Percentiles rank a stretch among this genome's conserved stretches.
These are phyloP conservation scores for Porites lobata DNA, from an alignment of 92 coral and sea anemone genomes.

Conservation along the genomic window DNA sequence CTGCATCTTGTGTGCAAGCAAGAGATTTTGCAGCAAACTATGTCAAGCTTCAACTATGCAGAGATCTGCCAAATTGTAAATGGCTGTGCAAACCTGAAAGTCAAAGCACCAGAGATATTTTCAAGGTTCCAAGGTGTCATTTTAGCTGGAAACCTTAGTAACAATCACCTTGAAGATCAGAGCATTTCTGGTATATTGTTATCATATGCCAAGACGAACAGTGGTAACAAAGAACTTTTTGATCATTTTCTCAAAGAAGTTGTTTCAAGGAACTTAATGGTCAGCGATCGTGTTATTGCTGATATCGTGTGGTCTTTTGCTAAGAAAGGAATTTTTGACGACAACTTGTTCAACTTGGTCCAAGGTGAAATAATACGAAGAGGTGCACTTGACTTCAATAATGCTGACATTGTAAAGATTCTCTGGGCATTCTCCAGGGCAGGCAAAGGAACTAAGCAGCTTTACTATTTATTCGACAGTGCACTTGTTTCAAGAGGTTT, in stretches of 20 bases:
- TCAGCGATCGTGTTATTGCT: not conserved
- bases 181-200: not conserved
- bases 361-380: slow-evolving; percentile 6
- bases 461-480: not conserved
- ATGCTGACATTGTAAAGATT: not conserved
- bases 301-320: slow-evolving; percentile 39
- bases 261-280: slow-evolving; percentile 6
- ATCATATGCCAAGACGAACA: slow-evolving; percentile 23
- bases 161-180: not conserved
- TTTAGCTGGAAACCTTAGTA: not conserved
- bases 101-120: slow-evolving; percentile 7
- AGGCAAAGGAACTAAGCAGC: not conserved
- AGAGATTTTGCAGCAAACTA: not conserved
- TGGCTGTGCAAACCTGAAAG: not conserved
- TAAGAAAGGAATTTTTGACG: not conserved
- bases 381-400: not conserved
- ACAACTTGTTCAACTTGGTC: not conserved
- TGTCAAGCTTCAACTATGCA: not conserved
- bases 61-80: slow-evolving; percentile 27
- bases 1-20: slow-evolving; percentile 8
- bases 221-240: not conserved
- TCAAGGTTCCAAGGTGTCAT: slow-evolving; percentile 19
- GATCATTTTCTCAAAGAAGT: slow-evolving; percentile 7
- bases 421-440: slow-evolving; percentile 14
- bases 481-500: slow-evolving; percentile 3